phyloP scores from a whole-genome alignment of 1,140 invertebrate species.

The Megathymus violae region DNA sequence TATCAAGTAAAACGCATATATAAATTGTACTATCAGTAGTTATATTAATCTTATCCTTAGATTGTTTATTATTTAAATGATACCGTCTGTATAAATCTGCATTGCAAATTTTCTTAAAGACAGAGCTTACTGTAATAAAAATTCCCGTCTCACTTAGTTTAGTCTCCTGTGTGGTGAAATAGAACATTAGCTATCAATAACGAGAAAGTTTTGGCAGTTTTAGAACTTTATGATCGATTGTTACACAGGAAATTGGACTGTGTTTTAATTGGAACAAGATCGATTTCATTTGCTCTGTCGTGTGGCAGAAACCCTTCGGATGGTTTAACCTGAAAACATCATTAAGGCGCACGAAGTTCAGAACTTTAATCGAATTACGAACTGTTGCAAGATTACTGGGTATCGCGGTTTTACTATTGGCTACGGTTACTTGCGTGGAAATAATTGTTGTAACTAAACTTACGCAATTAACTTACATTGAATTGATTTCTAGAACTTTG shows the following conservation, averaged over 20 bases:
- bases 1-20: constrained; percentile 22
- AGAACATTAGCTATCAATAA: not conserved
- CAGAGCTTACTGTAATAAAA: too few species aligned
- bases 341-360: constrained; percentile 51
- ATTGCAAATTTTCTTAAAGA: too few species aligned
- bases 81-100: too few species aligned
- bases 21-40: not conserved
- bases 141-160: not conserved
- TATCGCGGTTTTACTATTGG: constrained; percentile 36
- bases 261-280: constrained; percentile 14
- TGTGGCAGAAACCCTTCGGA: constrained; percentile 22
- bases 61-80: not conserved
- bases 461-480: not conserved
- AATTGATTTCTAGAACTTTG: not conserved
- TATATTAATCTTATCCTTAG: not conserved
- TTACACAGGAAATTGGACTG: constrained; percentile 3
- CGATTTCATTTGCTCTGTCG: not conserved
- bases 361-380: constrained; percentile 63
- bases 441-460: constrained; percentile 14
- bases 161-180: not conserved
- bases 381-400: constrained; percentile 49
- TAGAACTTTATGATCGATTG: constrained; percentile 1
- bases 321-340: constrained; percentile 49
- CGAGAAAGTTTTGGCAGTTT: constrained; percentile 9
- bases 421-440: constrained; percentile 13